A percentile compares a stretch with the other conserved stretches of the same genome.
These are phyloP conservation scores for Heteronetta atricapilla DNA, from an alignment of 2,113 vertebrate genomes.

Conservation along the genomic window DNA sequence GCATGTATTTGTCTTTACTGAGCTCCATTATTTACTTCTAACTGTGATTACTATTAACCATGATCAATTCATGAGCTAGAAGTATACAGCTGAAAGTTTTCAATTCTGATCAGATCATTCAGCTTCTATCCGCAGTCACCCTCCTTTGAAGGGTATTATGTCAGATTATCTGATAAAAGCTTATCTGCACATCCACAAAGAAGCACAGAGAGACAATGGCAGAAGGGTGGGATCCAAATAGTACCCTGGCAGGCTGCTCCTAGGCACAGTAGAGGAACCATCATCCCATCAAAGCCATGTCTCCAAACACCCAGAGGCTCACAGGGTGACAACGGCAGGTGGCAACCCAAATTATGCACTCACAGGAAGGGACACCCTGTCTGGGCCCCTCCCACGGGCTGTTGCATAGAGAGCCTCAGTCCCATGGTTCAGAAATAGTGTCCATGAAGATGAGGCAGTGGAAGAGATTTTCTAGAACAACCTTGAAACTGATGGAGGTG, in stretches of 20 bases:
- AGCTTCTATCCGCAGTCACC: not conserved
- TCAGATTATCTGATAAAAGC: not conserved
- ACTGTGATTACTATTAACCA: not conserved
- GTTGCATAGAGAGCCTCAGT: not conserved
- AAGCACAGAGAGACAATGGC: not conserved
- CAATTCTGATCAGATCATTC: not conserved
- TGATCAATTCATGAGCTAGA: not conserved
- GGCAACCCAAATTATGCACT: not conserved
- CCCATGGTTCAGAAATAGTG: not conserved
- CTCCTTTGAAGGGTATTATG: not conserved
- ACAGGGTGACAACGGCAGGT: not conserved
- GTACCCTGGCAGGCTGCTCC: not conserved
- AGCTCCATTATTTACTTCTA: not conserved
- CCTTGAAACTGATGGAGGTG: rapidly evolving
- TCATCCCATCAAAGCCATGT: not conserved
- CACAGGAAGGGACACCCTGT: not conserved
- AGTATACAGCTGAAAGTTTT: not conserved
- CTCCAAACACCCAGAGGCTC: not conserved
- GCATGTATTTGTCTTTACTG: not conserved
- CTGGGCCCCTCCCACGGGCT: too few relatives aligned
- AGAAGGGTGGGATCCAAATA: not conserved
- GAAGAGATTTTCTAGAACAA: not conserved
- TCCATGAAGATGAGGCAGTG: not conserved
- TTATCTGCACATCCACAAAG: not conserved
- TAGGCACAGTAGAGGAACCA: not conserved